phyloP scores from a whole-genome alignment of 1,140 invertebrate genomes.

The Drosophila carrolli region DNA sequence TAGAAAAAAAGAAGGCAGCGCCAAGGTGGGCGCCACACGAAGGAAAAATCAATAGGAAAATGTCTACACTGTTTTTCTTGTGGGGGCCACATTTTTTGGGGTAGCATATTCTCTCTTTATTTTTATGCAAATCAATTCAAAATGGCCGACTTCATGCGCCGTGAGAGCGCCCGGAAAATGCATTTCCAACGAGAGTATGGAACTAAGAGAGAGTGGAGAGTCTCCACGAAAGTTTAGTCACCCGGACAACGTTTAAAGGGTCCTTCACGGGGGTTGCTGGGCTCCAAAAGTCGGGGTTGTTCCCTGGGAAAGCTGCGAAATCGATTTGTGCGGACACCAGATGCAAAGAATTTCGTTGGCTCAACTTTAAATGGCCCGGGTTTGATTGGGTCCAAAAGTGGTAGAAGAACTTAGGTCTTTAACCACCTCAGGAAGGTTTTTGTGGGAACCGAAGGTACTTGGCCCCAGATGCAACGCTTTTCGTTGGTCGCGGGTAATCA shows the following conservation, averaged over 20 bases:
- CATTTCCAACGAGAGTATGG: constrained; percentile 26
- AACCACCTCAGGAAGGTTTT: constrained; percentile 13
- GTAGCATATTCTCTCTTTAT: constrained; percentile 27
- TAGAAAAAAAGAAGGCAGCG: constrained; percentile 31
- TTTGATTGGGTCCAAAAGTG: constrained; percentile 55
- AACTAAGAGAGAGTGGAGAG: constrained; percentile 32
- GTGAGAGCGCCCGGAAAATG: constrained; percentile 34
- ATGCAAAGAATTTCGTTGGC: constrained; percentile 77
- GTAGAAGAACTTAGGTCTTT: constrained; percentile 1
- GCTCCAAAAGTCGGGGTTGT: constrained; percentile 47
- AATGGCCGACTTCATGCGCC: constrained; percentile 77
- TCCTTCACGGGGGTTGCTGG: constrained; percentile 31
- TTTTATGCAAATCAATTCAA: constrained; percentile 68
- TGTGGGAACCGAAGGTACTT: constrained; percentile 4
- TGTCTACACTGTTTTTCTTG: constrained; percentile 54
- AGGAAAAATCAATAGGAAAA: constrained; percentile 69
- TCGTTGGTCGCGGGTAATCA: constrained; percentile 12
- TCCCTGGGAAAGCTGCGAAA: constrained; percentile 48
- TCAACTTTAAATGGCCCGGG: constrained; percentile 25
- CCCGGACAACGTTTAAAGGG: neutral
- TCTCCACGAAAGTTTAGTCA: constrained; percentile 54
- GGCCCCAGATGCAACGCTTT: constrained; percentile 39
- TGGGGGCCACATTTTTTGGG: constrained; percentile 26
- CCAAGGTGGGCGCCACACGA: constrained; percentile 35
- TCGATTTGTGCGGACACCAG: constrained; percentile 77